Conservation (phyloP, 2,797 vertebrate genomes). For the Micropoecilia bifurca region DNA sequence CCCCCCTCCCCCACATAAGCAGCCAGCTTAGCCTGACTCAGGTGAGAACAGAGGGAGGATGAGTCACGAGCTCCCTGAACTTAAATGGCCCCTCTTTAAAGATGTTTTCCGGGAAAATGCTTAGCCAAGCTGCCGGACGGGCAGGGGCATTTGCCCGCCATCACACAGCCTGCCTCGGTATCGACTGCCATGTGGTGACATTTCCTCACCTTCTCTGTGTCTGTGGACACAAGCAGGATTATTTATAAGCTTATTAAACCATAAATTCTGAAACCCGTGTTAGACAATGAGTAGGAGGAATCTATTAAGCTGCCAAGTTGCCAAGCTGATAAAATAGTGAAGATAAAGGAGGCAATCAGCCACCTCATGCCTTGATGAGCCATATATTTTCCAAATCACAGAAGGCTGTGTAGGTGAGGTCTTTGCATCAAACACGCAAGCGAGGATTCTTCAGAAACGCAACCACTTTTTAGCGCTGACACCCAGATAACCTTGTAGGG, state of each 20-base stretch:
- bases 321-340: constrained; percentile 62
- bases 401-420: constrained; percentile 28
- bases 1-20: constrained; percentile 31
- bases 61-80: constrained; percentile 43
- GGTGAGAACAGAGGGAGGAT: constrained; percentile 44
- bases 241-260: constrained; percentile 74
- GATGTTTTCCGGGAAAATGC: constrained; percentile 58
- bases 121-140: constrained; percentile 39
- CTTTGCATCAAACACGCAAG: constrained; percentile 10
- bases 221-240: constrained; percentile 67
- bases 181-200: constrained; percentile 59
- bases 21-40: constrained; percentile 32
- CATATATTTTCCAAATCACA: constrained; percentile 41
- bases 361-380: constrained; percentile 49
- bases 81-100: constrained; percentile 49
- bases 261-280: constrained; percentile 67
- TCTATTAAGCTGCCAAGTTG: constrained; percentile 64
- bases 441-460: constrained; percentile 16
- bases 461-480: constrained; percentile 20
- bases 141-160: constrained; percentile 43
- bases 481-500: constrained; percentile 49
- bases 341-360: constrained; percentile 64
- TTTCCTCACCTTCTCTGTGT: constrained; percentile 68
- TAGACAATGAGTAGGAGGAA: constrained; percentile 63
- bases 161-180: constrained; percentile 32